A percentile compares a stretch with the other conserved stretches of the same genome.
These are phyloP conservation scores for Poeciliopsis presidionis DNA, from an alignment of 2,797 vertebrate genomes.

Conservation along the genomic window DNA sequence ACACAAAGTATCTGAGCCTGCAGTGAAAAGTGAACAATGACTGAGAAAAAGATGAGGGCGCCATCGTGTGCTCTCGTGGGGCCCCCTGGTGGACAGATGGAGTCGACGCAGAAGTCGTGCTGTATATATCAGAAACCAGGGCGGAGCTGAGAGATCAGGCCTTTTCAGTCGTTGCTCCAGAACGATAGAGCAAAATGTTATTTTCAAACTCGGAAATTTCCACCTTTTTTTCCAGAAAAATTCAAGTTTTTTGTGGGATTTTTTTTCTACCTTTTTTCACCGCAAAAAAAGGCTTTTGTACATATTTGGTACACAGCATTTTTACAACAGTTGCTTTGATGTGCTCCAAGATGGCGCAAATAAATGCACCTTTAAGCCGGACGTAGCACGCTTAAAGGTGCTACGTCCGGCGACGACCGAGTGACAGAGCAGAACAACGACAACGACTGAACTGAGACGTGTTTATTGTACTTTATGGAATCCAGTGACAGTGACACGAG, in stretches of 20 bases:
- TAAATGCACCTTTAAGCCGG: no score
- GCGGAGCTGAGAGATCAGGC: background rate
- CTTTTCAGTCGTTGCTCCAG: background rate
- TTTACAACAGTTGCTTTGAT: no score
- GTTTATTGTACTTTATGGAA: slow-evolving; percentile 92
- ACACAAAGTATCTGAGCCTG: background rate
- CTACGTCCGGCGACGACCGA: background rate
- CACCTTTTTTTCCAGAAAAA: no score
- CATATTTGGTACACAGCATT: no score
- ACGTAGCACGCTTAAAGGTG: no score
- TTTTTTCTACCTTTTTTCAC: no score
- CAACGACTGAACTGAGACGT: slow-evolving; percentile 70
- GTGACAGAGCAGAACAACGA: no score
- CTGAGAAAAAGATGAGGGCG: background rate
- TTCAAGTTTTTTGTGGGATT: no score
- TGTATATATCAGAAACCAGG: background rate
- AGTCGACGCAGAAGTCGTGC: background rate
- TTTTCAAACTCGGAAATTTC: no score
- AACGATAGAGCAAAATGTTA: no score
- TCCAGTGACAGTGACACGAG: slow-evolving; percentile 94
- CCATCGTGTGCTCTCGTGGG: background rate
- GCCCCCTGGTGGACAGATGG: slow-evolving; percentile 40
- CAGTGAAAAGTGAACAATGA: background rate
- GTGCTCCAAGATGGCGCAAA: no score
- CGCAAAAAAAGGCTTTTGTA: no score